phyloP scores from a whole-genome alignment of 2,113 vertebrate species.

The Hipposideros armiger region DNA sequence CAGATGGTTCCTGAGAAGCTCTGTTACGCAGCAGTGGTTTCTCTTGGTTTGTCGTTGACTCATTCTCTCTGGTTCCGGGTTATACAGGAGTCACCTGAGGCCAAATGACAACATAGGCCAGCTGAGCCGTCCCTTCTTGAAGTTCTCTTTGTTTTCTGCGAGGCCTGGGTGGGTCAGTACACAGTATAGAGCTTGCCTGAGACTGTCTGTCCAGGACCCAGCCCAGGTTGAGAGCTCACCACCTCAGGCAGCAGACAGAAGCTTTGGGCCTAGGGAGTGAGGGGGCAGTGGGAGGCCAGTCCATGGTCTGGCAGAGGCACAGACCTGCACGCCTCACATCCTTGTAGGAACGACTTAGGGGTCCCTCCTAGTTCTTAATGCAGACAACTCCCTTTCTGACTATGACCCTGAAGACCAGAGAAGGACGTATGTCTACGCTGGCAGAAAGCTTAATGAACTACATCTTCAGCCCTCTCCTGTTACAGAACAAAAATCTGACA shows the following conservation, averaged over 20 bases:
- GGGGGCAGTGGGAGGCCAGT: background rate
- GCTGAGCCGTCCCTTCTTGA: background rate
- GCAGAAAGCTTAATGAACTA: background rate
- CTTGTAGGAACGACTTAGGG: background rate
- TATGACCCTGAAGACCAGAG: background rate
- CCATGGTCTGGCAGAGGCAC: accelerated
- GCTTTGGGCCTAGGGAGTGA: background rate
- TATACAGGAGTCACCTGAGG: background rate
- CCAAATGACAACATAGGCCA: background rate
- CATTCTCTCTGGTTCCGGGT: background rate
- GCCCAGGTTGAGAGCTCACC: background rate
- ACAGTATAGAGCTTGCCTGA: background rate
- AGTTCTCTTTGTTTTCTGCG: background rate
- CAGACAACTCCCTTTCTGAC: background rate
- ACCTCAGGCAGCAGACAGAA: background rate
- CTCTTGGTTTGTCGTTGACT: background rate
- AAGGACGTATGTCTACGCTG: background rate
- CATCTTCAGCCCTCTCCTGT: background rate
- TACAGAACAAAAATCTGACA: background rate
- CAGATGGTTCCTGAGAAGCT: background rate
- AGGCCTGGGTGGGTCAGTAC: background rate
- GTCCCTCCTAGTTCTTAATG: background rate
- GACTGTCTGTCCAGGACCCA: background rate
- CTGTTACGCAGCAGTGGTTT: background rate
- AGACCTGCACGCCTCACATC: too few species aligned